These are phyloP conservation scores for Phortica okadai DNA, from an alignment of 2,888 invertebrate species.

Conservation along the genomic window DNA sequence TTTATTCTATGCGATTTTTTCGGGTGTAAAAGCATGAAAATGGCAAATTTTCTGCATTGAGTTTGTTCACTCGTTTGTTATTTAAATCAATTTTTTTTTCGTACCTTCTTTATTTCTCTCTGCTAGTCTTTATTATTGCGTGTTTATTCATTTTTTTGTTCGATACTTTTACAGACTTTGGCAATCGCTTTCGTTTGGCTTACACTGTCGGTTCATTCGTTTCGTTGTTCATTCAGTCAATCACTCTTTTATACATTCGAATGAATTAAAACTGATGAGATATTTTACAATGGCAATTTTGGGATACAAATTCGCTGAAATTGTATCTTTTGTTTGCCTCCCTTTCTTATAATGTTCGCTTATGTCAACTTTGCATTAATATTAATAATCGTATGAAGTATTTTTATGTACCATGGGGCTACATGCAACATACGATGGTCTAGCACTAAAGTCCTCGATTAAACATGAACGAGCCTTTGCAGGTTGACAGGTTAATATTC, in stretches of 20 bases:
- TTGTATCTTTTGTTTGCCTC: no score
- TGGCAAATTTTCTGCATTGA: constrained; percentile 67
- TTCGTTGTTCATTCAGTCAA: neutral
- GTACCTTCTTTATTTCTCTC: neutral
- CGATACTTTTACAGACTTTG: neutral
- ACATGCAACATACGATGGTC: no score
- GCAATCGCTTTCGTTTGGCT: constrained; percentile 13
- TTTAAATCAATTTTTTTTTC: constrained; percentile 50
- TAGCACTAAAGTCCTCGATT: no score
- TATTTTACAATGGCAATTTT: no score
- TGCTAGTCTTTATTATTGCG: neutral
- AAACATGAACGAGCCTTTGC: no score
- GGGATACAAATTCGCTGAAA: no score
- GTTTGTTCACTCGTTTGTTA: constrained; percentile 50
- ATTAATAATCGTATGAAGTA: no score
- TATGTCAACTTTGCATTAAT: no score
- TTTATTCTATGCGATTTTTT: constrained; percentile 38
- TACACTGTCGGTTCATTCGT: neutral
- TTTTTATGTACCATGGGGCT: no score
- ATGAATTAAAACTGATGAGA: no score
- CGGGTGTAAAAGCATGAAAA: constrained; percentile 64
- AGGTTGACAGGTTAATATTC: no score
- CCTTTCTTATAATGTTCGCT: no score
- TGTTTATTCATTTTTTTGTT: neutral
- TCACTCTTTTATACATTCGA: neutral